A percentile compares a stretch with the other conserved stretches of the same genome.
Conservation (phyloP, 1,140 invertebrate species). For the Drosophila nigrodunni region DNA sequence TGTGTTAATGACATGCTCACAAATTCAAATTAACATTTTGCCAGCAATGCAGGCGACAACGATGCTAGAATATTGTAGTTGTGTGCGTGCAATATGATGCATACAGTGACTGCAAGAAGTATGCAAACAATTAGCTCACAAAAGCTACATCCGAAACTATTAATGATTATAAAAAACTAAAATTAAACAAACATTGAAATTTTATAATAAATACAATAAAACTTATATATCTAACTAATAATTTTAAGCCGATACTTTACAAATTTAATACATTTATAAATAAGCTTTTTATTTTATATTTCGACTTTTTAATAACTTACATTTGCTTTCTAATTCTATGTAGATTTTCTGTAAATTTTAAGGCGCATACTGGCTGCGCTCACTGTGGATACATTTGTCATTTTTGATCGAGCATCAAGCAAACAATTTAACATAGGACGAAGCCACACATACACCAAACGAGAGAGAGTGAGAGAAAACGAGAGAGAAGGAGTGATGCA, state of each 20-base stretch:
- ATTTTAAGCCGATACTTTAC: not conserved
- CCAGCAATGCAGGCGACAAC: constrained; percentile 72
- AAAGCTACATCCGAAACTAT: not conserved
- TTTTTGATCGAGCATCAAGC: constrained; percentile 83
- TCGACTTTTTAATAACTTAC: not conserved
- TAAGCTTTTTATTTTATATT: not conserved
- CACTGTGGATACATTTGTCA: constrained; percentile 80
- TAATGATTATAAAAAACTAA: no score
- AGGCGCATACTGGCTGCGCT: constrained; percentile 21
- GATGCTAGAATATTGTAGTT: constrained; percentile 24
- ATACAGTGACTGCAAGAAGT: constrained; percentile 46
- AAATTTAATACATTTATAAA: not conserved
- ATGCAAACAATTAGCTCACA: constrained; percentile 15
- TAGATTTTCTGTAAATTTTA: not conserved
- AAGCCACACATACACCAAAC: constrained; percentile 16
- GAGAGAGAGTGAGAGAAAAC: not conserved
- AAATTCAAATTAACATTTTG: constrained; percentile 84
- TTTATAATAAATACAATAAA: not conserved
- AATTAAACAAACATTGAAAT: no score
- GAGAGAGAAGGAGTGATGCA: constrained; percentile 1
- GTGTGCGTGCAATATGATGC: constrained; percentile 50
- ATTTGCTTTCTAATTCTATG: not conserved
- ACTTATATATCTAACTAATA: not conserved
- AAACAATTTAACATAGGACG: constrained; percentile 77
- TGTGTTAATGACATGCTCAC: constrained; percentile 83